These are phyloP conservation scores for Hemibagrus wyckioides DNA, from an alignment of 2,113 vertebrate species.

Conservation along the genomic window DNA sequence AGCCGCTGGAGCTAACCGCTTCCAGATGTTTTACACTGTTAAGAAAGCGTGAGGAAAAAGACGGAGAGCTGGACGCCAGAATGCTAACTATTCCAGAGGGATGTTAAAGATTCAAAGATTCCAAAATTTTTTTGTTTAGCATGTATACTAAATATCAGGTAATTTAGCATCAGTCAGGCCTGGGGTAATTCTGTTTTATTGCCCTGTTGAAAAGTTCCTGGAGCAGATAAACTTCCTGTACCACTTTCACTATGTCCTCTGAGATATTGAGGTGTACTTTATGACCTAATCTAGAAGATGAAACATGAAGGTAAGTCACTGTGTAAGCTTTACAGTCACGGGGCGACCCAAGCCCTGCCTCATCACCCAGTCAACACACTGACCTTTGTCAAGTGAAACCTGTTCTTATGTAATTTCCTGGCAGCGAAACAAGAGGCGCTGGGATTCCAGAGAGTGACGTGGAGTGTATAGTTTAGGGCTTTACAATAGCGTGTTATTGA, in stretches of 20 bases:
- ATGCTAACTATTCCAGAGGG: background rate
- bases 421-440: slow-evolving; percentile 6
- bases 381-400: slow-evolving; percentile 51
- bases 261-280: background rate
- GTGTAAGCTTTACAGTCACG: slow-evolving; percentile 34
- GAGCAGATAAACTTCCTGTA: background rate
- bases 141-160: too few relatives aligned
- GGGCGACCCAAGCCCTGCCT: slow-evolving; percentile 29
- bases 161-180: background rate
- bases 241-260: background rate
- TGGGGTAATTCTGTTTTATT: background rate
- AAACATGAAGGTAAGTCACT: slow-evolving; percentile 18
- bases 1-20: background rate
- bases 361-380: slow-evolving; percentile 34
- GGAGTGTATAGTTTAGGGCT: slow-evolving; percentile 37
- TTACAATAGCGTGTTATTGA: slow-evolving; percentile 17
- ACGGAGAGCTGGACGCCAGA: background rate
- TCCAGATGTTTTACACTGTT: background rate
- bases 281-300: slow-evolving; percentile 7
- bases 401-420: slow-evolving; percentile 57
- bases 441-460: slow-evolving; percentile 57
- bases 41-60: background rate
- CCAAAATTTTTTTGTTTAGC: too few relatives aligned
- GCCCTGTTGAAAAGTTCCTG: background rate
- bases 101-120: background rate